Percentiles rank a stretch among this genome's conserved stretches.
Conservation (phyloP, 2,888 invertebrate genomes). For the Machimus rusticus region DNA sequence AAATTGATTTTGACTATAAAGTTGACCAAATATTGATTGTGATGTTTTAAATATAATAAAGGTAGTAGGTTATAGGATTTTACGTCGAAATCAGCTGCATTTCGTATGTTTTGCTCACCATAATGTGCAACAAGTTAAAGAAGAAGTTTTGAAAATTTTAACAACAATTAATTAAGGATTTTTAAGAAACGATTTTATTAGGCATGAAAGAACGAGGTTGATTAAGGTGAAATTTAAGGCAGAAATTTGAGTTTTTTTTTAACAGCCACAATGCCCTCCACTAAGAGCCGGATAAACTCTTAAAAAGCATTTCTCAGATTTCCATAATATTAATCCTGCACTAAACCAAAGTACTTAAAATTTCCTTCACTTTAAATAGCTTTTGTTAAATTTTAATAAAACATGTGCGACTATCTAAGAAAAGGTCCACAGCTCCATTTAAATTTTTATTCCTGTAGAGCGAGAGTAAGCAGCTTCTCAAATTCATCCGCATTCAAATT, state of each 20-base stretch:
- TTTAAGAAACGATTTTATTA: too few species aligned
- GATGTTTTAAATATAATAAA: neutral
- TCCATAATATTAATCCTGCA: neutral
- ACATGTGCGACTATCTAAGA: neutral
- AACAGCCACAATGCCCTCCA: neutral
- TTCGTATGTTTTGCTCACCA: too few species aligned
- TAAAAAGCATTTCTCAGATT: neutral
- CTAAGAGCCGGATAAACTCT: neutral
- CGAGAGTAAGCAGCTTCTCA: neutral
- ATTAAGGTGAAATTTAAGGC: too few species aligned
- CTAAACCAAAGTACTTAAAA: neutral
- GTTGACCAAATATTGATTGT: neutral
- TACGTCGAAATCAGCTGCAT: neutral
- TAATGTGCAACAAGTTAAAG: too few species aligned
- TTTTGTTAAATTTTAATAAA: neutral
- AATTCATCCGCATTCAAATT: conserved; percentile 2
- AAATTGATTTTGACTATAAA: neutral
- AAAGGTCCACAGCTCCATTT: neutral
- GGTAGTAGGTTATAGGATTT: neutral
- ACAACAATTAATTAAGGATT: too few species aligned
- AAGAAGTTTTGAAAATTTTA: too few species aligned
- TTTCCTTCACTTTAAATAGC: neutral
- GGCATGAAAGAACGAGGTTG: too few species aligned
- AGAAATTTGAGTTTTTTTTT: too few species aligned
- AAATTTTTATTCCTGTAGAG: neutral